Conservation (phyloP, 2,113 vertebrate species). For the Oophaga pumilio region DNA sequence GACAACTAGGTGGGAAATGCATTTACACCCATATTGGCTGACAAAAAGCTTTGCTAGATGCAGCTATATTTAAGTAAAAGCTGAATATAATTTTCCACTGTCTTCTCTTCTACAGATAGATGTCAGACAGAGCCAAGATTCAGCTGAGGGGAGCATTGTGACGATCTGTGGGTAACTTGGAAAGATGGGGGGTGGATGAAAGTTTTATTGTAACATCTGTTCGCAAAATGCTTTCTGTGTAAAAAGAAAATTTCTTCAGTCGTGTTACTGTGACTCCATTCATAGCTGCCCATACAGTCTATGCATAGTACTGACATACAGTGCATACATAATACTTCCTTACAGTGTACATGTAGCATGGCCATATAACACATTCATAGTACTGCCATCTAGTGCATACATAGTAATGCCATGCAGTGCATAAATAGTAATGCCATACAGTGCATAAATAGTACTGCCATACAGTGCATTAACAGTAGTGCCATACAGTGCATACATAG, state of each 20-base stretch:
- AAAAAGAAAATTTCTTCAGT: neutral
- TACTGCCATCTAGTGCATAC: neutral
- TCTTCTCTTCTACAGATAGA: neutral
- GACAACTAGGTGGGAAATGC: too few species aligned
- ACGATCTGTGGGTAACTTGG: neutral
- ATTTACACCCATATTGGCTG: too few species aligned
- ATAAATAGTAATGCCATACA: neutral
- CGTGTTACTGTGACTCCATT: slow-evolving; percentile 31
- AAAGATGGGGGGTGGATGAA: too few species aligned
- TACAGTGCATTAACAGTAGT: neutral
- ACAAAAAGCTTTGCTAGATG: too few species aligned
- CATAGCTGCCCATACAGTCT: neutral
- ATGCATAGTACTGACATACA: neutral
- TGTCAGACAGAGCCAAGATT: neutral
- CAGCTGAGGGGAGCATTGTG: neutral
- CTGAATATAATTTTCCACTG: too few species aligned
- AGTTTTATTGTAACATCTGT: slow-evolving; percentile 28
- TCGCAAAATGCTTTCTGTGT: neutral
- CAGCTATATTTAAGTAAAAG: too few species aligned
- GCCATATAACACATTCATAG: neutral
- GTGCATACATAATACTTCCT: neutral
- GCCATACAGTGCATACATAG: neutral
- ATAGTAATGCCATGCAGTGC: neutral
- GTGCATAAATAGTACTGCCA: neutral
- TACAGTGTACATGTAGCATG: neutral